Evolutionary conservation across 2,797 vertebrate genomes (phyloP).

Genomic region (Chromis chromis): DNA sequence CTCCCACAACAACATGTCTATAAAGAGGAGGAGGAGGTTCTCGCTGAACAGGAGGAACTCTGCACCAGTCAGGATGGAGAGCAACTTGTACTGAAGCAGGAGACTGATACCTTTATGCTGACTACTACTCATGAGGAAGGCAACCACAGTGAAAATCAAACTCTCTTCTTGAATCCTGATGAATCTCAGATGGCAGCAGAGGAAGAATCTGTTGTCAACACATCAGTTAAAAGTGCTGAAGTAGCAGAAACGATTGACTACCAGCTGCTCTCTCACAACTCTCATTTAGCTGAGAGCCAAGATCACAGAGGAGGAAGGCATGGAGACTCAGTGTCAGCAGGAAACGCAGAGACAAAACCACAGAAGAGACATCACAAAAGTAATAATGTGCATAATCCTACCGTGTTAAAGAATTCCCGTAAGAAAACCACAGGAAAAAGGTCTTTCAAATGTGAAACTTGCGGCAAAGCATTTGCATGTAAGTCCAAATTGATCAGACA

Average conservation of each 20-base stretch:
- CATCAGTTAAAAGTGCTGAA: not conserved
- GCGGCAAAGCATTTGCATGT: constrained; percentile 27
- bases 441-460: constrained; percentile 17
- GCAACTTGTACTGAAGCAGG: constrained; percentile 15
- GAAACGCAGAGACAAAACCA: not conserved
- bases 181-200: not conserved
- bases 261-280: not conserved
- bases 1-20: not conserved
- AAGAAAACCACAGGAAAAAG: not conserved
- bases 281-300: not conserved
- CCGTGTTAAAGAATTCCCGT: not conserved
- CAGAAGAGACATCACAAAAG: not conserved
- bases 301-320: not conserved
- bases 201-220: not conserved
- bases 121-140: not conserved
- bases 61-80: constrained; percentile 7
- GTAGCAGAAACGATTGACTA: not conserved
- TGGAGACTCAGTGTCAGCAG: not conserved
- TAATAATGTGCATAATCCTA: not conserved
- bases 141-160: not conserved
- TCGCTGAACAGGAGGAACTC: constrained; percentile 10
- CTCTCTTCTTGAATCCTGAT: not conserved
- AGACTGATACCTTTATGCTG: not conserved
- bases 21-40: not conserved
- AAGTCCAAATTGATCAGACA: constrained; percentile 19